Conservation (phyloP, 2,113 vertebrate species). For the Nerophis lumbriciformis region DNA sequence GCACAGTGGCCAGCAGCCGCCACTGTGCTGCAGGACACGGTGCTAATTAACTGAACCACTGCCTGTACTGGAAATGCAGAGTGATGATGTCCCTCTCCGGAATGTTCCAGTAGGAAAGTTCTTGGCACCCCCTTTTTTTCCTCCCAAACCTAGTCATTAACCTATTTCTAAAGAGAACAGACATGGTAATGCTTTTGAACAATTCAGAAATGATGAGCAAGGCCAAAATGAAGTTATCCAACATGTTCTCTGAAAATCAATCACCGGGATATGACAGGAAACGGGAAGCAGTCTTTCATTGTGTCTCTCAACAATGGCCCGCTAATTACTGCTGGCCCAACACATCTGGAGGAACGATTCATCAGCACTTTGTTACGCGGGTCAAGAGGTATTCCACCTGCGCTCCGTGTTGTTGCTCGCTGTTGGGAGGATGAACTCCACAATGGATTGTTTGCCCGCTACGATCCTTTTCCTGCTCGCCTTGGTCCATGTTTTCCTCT, state of each 20-base stretch:
- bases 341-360: conserved; percentile 26
- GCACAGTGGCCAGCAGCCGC: background rate
- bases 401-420: background rate
- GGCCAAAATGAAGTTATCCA: background rate
- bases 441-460: no score
- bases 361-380: background rate
- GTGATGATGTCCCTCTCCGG: no score
- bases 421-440: background rate
- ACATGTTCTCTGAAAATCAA: conserved; percentile 3
- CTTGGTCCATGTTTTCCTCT: no score
- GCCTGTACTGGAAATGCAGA: no score
- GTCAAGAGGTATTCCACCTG: background rate
- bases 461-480: no score
- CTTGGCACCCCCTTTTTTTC: no score
- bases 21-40: background rate
- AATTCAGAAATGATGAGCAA: background rate
- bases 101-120: no score
- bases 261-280: conserved; percentile 8
- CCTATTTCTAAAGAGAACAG: no score
- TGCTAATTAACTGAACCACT: background rate
- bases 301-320: conserved; percentile 24
- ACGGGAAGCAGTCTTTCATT: conserved; percentile 18
- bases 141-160: no score
- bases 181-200: no score
- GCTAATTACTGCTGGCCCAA: conserved; percentile 9